Evolutionary conservation across 2,888 invertebrate genomes (phyloP).

Genomic region (Leucania comma): DNA sequence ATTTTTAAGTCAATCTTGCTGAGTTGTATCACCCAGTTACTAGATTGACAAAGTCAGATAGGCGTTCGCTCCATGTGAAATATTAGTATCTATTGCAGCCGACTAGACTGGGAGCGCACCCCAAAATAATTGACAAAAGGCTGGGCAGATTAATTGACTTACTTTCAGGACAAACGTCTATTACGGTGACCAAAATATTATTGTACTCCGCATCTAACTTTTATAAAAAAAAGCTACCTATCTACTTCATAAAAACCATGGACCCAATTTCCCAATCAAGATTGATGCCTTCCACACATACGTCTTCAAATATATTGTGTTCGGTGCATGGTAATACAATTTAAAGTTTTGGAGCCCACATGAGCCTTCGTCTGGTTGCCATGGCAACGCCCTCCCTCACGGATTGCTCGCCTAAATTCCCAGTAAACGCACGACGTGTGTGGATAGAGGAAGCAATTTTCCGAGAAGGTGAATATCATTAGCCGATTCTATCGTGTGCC

Average conservation of each 20-base stretch:
- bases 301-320: conserved; percentile 80
- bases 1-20: too few relatives aligned
- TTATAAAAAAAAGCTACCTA: neutral
- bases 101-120: too few relatives aligned
- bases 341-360: conserved; percentile 89
- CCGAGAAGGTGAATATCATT: conserved; percentile 89
- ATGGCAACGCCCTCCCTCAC: conserved; percentile 85
- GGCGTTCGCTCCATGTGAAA: too few relatives aligned
- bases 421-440: conserved; percentile 84
- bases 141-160: too few relatives aligned
- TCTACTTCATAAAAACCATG: conserved; percentile 1
- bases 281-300: conserved; percentile 73
- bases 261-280: conserved; percentile 59
- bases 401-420: conserved; percentile 82
- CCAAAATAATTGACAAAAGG: too few relatives aligned
- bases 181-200: neutral
- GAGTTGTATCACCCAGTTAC: too few relatives aligned
- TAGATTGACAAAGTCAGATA: too few relatives aligned
- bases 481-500: conserved; percentile 77
- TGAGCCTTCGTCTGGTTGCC: conserved; percentile 86
- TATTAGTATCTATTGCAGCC: too few relatives aligned
- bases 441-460: conserved; percentile 88
- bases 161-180: neutral
- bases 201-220: too few relatives aligned
- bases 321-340: conserved; percentile 86